A percentile compares a stretch with the other conserved stretches of the same genome.
These are phyloP conservation scores for Cryptoleucopteryx plumbea DNA, from an alignment of 2,113 vertebrate genomes.

Conservation along the genomic window DNA sequence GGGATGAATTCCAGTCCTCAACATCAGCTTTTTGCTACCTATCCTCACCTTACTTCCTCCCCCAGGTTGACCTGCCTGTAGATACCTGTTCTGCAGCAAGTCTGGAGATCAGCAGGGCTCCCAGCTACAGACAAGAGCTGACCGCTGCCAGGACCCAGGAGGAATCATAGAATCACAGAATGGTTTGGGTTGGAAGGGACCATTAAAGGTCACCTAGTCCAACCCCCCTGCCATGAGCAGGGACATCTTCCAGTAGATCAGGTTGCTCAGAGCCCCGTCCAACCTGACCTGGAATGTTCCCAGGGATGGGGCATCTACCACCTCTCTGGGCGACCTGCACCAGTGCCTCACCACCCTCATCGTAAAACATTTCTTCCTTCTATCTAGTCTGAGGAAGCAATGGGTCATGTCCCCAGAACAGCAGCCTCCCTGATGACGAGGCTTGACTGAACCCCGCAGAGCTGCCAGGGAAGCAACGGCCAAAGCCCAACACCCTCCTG, in stretches of 20 bases:
- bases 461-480: background rate
- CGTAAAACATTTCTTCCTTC: background rate
- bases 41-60: background rate
- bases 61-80: too few relatives aligned
- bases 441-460: background rate
- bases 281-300: background rate
- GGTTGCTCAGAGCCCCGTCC: background rate
- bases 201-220: background rate
- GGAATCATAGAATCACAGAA: rapidly evolving
- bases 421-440: background rate
- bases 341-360: background rate
- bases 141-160: background rate
- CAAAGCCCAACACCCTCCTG: background rate
- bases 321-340: background rate
- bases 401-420: background rate
- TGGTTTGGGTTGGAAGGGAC: background rate
- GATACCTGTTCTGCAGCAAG: background rate
- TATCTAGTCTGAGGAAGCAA: background rate
- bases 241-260: background rate
- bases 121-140: background rate
- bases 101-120: background rate
- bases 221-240: background rate
- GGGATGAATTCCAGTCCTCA: background rate
- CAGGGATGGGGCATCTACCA: background rate
- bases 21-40: background rate